phyloP scores from a whole-genome alignment of 1,140 invertebrate species.

The Penaeus japonicus region DNA sequence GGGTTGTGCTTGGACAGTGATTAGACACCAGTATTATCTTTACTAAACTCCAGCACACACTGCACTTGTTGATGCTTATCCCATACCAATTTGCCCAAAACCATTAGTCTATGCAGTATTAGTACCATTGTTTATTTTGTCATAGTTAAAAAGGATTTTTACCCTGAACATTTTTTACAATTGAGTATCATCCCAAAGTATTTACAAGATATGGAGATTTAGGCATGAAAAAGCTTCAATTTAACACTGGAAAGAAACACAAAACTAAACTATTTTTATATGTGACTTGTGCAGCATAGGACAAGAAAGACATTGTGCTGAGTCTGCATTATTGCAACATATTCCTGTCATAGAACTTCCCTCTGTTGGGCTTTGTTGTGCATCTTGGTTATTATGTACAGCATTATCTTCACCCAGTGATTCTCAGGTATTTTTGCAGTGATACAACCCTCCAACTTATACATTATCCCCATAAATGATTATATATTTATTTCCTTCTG shows the following conservation, averaged over 20 bases:
- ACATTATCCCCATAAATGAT: constrained; percentile 26
- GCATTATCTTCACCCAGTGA: constrained; percentile 51
- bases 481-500: constrained; percentile 40
- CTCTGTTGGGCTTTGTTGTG: constrained; percentile 38
- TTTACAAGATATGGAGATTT: constrained; percentile 41
- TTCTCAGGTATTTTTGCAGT: constrained; percentile 54
- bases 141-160: constrained; percentile 21
- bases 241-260: constrained; percentile 52
- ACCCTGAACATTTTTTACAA: constrained; percentile 18
- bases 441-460: constrained; percentile 35
- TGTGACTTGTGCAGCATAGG: constrained; percentile 52
- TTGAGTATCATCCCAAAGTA: constrained; percentile 21
- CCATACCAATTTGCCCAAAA: constrained; percentile 17
- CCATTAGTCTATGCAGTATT: constrained; percentile 52
- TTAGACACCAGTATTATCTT: constrained; percentile 45
- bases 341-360: constrained; percentile 37
- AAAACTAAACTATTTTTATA: constrained; percentile 56
- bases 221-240: constrained; percentile 52
- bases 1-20: constrained; percentile 19
- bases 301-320: constrained; percentile 55
- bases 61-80: constrained; percentile 23
- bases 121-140: constrained; percentile 45
- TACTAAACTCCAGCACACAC: constrained; percentile 26
- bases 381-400: constrained; percentile 41
- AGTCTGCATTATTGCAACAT: constrained; percentile 40